Conservation (phyloP, 2,797 vertebrate genomes). For the Cheracebus regulus region DNA sequence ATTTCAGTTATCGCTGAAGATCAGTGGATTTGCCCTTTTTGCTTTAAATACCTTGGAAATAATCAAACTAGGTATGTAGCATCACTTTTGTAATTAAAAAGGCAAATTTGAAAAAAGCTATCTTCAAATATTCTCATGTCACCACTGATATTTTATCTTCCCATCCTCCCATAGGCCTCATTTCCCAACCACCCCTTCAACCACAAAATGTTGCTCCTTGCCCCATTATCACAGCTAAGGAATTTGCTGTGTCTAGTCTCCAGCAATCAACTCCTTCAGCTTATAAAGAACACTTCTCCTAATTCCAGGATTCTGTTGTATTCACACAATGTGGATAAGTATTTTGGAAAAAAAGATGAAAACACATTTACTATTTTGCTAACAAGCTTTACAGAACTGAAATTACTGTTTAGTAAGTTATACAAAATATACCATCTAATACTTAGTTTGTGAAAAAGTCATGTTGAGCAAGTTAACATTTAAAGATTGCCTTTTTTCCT, state of each 20-base stretch:
- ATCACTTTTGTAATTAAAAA: conserved; percentile 26
- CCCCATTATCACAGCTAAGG: not conserved
- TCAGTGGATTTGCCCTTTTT: not conserved
- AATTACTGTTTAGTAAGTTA: not conserved
- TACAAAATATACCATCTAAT: not conserved
- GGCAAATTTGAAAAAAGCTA: not conserved
- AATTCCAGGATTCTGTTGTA: not conserved
- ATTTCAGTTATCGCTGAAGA: not conserved
- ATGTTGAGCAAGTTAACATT: not conserved
- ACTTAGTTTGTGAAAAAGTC: not conserved
- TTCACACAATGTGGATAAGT: not conserved
- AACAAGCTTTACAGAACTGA: not conserved
- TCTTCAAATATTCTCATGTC: not conserved
- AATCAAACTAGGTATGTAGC: not conserved
- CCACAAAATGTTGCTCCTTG: not conserved
- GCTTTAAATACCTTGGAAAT: conserved; percentile 41
- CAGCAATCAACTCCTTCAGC: not conserved
- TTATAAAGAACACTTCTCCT: not conserved
- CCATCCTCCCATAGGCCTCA: not conserved
- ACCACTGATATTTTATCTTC: not conserved
- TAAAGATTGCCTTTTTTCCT: not conserved
- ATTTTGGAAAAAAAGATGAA: not conserved
- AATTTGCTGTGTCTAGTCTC: not conserved
- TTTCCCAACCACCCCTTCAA: not conserved
- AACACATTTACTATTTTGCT: not conserved